Percentiles rank a stretch among this genome's conserved stretches.
phyloP scores from a whole-genome alignment of 2,888 invertebrate genomes.

The Clivina fossor region DNA sequence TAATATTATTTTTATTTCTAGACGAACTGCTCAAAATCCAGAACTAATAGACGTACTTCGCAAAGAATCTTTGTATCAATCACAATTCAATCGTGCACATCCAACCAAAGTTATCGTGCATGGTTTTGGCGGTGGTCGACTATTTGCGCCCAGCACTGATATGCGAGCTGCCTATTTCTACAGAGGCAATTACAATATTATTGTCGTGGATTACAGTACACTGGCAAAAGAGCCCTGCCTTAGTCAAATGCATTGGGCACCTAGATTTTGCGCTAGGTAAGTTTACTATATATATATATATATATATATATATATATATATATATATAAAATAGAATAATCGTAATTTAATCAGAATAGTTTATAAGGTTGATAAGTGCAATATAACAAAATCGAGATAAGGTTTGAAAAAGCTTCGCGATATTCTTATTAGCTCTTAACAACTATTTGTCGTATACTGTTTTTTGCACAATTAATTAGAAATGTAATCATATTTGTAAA shows the following conservation, averaged over 20 bases:
- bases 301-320: too few relatives aligned
- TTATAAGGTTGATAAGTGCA: too few relatives aligned
- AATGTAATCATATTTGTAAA: too few relatives aligned
- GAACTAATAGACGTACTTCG: constrained; percentile 71
- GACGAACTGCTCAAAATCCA: constrained; percentile 74
- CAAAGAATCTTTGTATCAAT: constrained; percentile 68
- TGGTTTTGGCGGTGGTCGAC: constrained; percentile 85
- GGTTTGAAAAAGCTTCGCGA: too few relatives aligned
- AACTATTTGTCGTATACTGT: too few relatives aligned
- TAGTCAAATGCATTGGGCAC: constrained; percentile 58
- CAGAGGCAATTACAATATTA: constrained; percentile 79
- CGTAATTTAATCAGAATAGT: too few relatives aligned
- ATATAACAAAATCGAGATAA: too few relatives aligned
- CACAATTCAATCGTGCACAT: constrained; percentile 75
- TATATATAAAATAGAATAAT: too few relatives aligned
- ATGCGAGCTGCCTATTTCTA: constrained; percentile 81
- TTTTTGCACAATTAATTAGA: too few relatives aligned
- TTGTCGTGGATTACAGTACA: constrained; percentile 82
- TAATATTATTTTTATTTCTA: constrained; percentile 46
- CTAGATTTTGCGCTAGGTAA: constrained; percentile 51
- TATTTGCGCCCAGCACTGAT: constrained; percentile 81
- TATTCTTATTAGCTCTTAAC: too few relatives aligned
- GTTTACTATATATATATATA: too few relatives aligned
- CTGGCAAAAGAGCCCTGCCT: constrained; percentile 82
- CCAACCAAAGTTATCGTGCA: constrained; percentile 88